phyloP scores from a whole-genome alignment of 2,113 vertebrate genomes.

The Oryzias javanicus region DNA sequence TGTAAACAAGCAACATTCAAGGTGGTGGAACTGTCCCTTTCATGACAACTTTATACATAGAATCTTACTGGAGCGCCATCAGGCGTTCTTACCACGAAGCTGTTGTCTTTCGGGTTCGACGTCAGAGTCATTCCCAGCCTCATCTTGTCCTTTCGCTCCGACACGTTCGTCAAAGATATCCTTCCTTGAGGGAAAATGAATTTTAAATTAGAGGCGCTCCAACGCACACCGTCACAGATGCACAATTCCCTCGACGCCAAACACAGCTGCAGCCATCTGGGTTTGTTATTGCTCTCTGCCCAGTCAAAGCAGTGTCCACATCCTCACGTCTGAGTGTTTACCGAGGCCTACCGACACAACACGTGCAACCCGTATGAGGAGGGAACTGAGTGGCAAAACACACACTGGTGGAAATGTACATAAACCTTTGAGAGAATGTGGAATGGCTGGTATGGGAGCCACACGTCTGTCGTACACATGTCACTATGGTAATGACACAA shows the following conservation, averaged over 20 bases:
- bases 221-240: conserved; percentile 12
- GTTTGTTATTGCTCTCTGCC: conserved; percentile 65
- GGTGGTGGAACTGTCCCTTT: conserved; percentile 16
- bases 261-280: conserved; percentile 43
- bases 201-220: conserved; percentile 33
- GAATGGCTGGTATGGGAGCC: conserved; percentile 57
- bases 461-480: conserved; percentile 46
- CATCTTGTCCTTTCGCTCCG: conserved; percentile 97
- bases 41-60: conserved; percentile 15
- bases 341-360: conserved; percentile 24
- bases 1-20: conserved; percentile 9
- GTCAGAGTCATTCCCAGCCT: conserved; percentile 92
- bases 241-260: conserved; percentile 29
- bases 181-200: conserved; percentile 81
- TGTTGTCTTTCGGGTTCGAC: conserved; percentile 91
- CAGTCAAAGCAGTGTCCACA: conserved; percentile 44
- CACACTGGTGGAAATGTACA: conserved; percentile 65
- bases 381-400: conserved; percentile 37
- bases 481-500: conserved; percentile 31
- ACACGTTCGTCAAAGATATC: conserved; percentile 95
- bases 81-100: conserved; percentile 88
- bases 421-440: conserved; percentile 49
- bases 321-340: conserved; percentile 41
- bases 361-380: conserved; percentile 48
- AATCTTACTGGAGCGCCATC: neutral